phyloP scores from a whole-genome alignment of 1,140 invertebrate genomes.

The Papilio glaucus region DNA sequence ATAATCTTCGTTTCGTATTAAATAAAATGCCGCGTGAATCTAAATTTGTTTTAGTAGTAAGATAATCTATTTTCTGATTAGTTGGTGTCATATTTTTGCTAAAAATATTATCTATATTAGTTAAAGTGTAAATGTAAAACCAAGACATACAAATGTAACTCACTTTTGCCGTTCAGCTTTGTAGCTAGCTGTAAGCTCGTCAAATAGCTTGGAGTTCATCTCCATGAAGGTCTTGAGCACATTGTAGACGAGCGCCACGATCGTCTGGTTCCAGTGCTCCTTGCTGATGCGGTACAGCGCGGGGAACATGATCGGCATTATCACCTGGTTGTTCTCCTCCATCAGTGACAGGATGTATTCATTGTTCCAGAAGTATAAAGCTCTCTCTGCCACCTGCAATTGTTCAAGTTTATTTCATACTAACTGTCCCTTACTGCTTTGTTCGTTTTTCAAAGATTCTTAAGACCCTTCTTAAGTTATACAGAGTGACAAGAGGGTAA shows the following conservation, averaged over 20 bases:
- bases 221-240: slow-evolving; percentile 99
- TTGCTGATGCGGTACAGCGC: slow-evolving; percentile 98
- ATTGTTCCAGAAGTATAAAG: slow-evolving; percentile 98
- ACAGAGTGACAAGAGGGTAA: no score
- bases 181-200: slow-evolving; percentile 98
- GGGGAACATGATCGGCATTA: slow-evolving; percentile 98
- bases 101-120: no score
- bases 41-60: no score
- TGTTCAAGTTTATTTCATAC: neutral
- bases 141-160: no score
- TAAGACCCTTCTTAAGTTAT: no score
- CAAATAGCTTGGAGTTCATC: slow-evolving; percentile 99
- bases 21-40: no score
- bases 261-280: slow-evolving; percentile 99
- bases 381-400: slow-evolving; percentile 97
- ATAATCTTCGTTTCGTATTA: no score
- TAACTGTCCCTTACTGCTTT: neutral
- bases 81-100: no score
- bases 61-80: no score
- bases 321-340: slow-evolving; percentile 95
- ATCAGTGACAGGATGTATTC: slow-evolving; percentile 98
- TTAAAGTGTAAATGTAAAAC: no score
- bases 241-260: slow-evolving; percentile 99
- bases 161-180: slow-evolving; percentile 99
- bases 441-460: neutral